phyloP scores from a whole-genome alignment of 1,140 invertebrate species.

The Drosophila elegans region DNA sequence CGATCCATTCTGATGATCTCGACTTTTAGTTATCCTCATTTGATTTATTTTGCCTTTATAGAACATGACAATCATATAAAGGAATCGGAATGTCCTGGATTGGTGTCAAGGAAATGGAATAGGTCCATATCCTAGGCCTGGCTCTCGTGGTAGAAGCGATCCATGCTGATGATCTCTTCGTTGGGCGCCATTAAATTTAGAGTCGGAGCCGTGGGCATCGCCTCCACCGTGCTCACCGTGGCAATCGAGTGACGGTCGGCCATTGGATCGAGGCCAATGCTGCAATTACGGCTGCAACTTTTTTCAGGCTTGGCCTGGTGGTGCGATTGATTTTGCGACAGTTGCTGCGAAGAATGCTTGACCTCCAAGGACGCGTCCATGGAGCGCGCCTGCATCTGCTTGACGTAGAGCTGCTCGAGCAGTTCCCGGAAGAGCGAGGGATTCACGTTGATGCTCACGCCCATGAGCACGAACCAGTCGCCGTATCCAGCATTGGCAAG shows the following conservation, averaged over 20 bases:
- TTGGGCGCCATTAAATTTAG: slow-evolving; percentile 38
- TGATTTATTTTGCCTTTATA: too few relatives aligned
- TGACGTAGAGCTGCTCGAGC: slow-evolving; percentile 60
- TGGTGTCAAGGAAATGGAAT: not conserved
- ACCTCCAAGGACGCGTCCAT: not conserved
- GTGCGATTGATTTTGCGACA: not conserved
- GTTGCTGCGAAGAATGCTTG: not conserved
- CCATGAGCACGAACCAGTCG: slow-evolving; percentile 89
- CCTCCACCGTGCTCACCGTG: not conserved
- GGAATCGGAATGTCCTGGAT: not conserved
- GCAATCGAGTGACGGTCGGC: slow-evolving; percentile 1
- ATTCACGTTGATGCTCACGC: slow-evolving; percentile 89
- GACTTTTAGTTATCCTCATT: too few relatives aligned
- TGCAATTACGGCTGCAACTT: slow-evolving; percentile 5
- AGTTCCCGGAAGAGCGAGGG: slow-evolving; percentile 87
- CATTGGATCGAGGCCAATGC: not conserved
- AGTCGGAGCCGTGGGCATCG: slow-evolving; percentile 1
- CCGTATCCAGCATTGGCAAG: slow-evolving; percentile 85
- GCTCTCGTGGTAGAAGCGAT: slow-evolving; percentile 54
- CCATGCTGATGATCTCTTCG: slow-evolving; percentile 48
- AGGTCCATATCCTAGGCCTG: slow-evolving; percentile 25
- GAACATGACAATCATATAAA: not conserved
- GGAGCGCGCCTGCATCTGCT: not conserved
- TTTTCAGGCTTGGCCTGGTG: slow-evolving; percentile 4
- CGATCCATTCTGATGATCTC: slow-evolving; percentile 54